Conservation (phyloP, 2,888 invertebrate genomes). For the Drosophila prolongata region DNA sequence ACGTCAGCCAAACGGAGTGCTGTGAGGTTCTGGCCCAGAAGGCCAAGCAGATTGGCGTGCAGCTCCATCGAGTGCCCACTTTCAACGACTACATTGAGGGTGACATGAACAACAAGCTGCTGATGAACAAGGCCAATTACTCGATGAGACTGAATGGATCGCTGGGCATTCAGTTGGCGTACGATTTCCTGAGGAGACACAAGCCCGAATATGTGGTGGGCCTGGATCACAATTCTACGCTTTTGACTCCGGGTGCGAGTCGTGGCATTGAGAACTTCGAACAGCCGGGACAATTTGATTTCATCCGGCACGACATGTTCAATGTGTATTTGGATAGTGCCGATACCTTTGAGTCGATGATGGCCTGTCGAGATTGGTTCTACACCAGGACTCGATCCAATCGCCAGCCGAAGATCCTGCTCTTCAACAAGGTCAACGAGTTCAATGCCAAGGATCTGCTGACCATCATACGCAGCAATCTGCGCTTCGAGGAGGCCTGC, state of each 20-base stretch:
- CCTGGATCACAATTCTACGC: conserved; percentile 37
- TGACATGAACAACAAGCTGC: conserved; percentile 44
- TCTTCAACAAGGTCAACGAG: conserved; percentile 67
- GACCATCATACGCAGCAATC: conserved; percentile 57
- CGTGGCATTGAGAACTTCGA: conserved; percentile 55
- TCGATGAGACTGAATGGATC: conserved; percentile 58
- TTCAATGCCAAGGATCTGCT: conserved; percentile 69
- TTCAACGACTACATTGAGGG: conserved; percentile 51
- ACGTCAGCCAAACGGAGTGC: conserved; percentile 61
- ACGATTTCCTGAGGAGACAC: conserved; percentile 57
- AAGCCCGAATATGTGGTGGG: conserved; percentile 55
- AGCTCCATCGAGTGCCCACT: conserved; percentile 57
- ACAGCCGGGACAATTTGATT: conserved; percentile 58
- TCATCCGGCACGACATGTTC: conserved; percentile 58
- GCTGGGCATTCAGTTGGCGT: conserved; percentile 64
- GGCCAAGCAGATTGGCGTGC: conserved; percentile 55
- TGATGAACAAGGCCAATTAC: conserved; percentile 49
- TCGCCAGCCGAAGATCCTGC: conserved; percentile 60
- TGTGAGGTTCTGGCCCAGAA: conserved; percentile 60
- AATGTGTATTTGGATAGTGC: conserved; percentile 67
- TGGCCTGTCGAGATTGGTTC: conserved; percentile 71
- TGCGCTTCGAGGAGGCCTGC: conserved; percentile 65
- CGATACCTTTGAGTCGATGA: conserved; percentile 70
- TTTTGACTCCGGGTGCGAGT: conserved; percentile 48
- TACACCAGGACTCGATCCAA: conserved; percentile 56